phyloP scores from a whole-genome alignment of 2,113 vertebrate genomes.

The Atherinomorus stipes region DNA sequence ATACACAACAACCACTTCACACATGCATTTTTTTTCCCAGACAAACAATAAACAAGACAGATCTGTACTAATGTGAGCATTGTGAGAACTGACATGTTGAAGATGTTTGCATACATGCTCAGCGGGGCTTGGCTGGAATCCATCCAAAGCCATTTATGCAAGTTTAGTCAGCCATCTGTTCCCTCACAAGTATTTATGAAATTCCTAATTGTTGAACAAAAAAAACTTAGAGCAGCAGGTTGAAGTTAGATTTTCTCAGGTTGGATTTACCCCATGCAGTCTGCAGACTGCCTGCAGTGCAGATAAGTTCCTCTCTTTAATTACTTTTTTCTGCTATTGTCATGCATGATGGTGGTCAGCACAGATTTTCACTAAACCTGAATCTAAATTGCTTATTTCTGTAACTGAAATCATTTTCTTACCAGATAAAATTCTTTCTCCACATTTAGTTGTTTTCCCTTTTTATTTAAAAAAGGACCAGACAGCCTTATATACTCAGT shows the following conservation, averaged over 20 bases:
- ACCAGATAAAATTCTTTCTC: slow-evolving; percentile 1
- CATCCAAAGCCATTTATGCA: slow-evolving; percentile 70
- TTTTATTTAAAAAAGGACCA: not conserved
- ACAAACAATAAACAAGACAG: slow-evolving; percentile 25
- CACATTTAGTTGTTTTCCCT: slow-evolving; percentile 2
- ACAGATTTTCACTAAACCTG: slow-evolving; percentile 28
- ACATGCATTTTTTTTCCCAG: slow-evolving; percentile 7
- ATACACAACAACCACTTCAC: slow-evolving; percentile 8
- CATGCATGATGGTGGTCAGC: slow-evolving; percentile 33
- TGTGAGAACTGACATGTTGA: slow-evolving; percentile 54
- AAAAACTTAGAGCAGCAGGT: slow-evolving; percentile 46
- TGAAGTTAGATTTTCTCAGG: slow-evolving; percentile 47
- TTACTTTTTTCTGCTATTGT: slow-evolving; percentile 48
- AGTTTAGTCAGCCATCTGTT: slow-evolving; percentile 74
- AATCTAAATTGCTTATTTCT: slow-evolving; percentile 29
- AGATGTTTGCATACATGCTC: slow-evolving; percentile 72
- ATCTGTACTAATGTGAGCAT: slow-evolving; percentile 47
- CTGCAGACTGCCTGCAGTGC: slow-evolving; percentile 32
- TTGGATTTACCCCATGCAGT: slow-evolving; percentile 39
- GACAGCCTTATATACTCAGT: not conserved
- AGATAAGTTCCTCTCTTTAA: slow-evolving; percentile 59
- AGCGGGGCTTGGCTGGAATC: slow-evolving; percentile 61
- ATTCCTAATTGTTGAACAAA: slow-evolving; percentile 64
- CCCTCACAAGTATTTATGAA: slow-evolving; percentile 60
- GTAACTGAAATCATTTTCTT: slow-evolving; percentile 30